These are phyloP conservation scores for Neolamprologus toae DNA, from an alignment of 2,113 vertebrate species.

Conservation along the genomic window DNA sequence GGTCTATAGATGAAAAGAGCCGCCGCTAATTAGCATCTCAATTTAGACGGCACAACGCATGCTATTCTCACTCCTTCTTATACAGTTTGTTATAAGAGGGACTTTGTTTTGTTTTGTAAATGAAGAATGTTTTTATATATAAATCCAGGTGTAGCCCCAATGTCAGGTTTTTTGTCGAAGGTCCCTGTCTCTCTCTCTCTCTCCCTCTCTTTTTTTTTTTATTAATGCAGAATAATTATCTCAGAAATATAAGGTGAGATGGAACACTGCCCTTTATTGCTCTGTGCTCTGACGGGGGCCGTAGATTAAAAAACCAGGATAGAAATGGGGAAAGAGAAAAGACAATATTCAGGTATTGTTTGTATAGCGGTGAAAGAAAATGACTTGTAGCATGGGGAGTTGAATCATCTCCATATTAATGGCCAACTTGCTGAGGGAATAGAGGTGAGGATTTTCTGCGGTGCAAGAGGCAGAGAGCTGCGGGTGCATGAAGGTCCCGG, in stretches of 20 bases:
- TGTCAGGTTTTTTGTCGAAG: constrained; percentile 25
- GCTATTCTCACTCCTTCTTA: not conserved
- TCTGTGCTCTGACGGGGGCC: constrained; percentile 43
- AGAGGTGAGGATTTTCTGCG: not conserved
- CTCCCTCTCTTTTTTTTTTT: not conserved
- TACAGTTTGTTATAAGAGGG: not conserved
- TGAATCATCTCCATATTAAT: constrained; percentile 64
- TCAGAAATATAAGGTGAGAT: constrained; percentile 59
- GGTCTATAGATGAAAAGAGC: constrained; percentile 57
- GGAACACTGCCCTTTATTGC: constrained; percentile 55
- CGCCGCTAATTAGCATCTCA: constrained; percentile 65
- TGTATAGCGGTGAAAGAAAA: constrained; percentile 61
- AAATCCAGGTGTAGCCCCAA: constrained; percentile 1
- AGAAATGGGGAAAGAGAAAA: constrained; percentile 22
- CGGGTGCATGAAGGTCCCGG: not conserved
- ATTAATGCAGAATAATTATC: constrained; percentile 67
- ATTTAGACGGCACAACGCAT: constrained; percentile 2
- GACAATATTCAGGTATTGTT: constrained; percentile 60
- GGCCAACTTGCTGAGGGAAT: constrained; percentile 41
- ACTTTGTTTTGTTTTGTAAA: constrained; percentile 28
- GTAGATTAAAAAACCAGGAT: constrained; percentile 52
- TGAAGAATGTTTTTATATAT: not conserved
- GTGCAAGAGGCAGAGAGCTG: not conserved
- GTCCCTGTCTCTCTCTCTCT: constrained; percentile 14
- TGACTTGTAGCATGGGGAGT: constrained; percentile 57